Percentiles rank a stretch among this genome's conserved stretches.
Evolutionary conservation across 2,797 vertebrate species (phyloP).

Genomic region (Ctenochaetus hawaiiensis): DNA sequence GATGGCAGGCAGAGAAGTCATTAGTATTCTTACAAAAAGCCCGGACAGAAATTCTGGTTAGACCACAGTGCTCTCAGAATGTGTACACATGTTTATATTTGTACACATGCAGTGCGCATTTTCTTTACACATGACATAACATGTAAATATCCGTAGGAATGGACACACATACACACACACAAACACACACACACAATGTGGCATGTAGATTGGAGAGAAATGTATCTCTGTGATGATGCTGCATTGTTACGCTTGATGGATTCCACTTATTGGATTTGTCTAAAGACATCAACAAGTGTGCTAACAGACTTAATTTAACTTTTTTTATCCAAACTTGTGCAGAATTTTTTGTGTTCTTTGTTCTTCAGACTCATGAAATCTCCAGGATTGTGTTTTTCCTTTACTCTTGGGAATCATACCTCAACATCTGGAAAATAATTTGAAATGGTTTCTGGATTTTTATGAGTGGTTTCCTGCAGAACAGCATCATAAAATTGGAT

Average conservation of each 20-base stretch:
- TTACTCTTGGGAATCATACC: background rate
- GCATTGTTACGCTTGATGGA: no score
- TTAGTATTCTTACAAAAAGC: background rate
- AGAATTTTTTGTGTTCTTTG: background rate
- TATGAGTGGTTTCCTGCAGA: background rate
- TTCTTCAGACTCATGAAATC: background rate
- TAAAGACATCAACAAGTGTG: no score
- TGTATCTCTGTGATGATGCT: no score
- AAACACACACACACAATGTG: constrained; percentile 10
- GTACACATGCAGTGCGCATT: background rate
- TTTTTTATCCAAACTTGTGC: background rate
- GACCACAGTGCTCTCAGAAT: constrained; percentile 3
- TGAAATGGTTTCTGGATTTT: background rate
- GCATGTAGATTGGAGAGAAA: no score
- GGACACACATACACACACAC: background rate
- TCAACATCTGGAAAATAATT: background rate
- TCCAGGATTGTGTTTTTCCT: background rate
- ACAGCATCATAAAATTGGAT: background rate
- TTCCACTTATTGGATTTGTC: no score
- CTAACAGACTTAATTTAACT: background rate
- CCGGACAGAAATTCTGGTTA: constrained; percentile 31
- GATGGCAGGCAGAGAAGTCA: background rate
- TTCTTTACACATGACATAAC: background rate
- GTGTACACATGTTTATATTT: background rate
- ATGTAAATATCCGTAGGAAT: background rate